Conservation (phyloP, 2,113 vertebrate species). For the Pica pica region DNA sequence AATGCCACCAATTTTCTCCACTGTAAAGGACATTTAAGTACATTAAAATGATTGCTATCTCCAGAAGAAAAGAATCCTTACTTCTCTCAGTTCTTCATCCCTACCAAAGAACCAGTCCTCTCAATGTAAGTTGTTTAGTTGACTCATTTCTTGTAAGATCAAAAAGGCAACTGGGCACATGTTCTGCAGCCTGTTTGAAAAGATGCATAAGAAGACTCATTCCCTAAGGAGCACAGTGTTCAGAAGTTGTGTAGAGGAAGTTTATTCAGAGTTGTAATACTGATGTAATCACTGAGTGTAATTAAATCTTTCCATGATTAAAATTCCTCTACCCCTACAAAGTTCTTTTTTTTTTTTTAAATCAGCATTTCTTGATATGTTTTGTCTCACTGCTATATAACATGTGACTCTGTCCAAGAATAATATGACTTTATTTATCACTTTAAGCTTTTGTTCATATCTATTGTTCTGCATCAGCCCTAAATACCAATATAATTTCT, state of each 20-base stretch:
- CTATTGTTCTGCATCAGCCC: constrained; percentile 11
- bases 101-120: neutral
- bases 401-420: neutral
- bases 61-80: neutral
- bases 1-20: neutral
- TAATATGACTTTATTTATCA: constrained; percentile 21
- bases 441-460: constrained; percentile 36
- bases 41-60: neutral
- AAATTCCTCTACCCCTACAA: constrained; percentile 37
- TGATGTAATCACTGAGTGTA: constrained; percentile 7
- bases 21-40: neutral
- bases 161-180: neutral
- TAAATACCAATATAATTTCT: constrained; percentile 31
- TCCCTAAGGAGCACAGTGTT: neutral
- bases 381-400: neutral
- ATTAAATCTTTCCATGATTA: constrained; percentile 63
- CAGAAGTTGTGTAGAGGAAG: neutral
- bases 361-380: constrained; percentile 45
- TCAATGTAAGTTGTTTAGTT: neutral
- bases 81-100: neutral
- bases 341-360: neutral
- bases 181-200: neutral
- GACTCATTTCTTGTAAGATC: neutral
- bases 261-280: neutral
- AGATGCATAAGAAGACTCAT: neutral